Conservation (phyloP, 2,797 vertebrate genomes). For the Echeneis naucrates region DNA sequence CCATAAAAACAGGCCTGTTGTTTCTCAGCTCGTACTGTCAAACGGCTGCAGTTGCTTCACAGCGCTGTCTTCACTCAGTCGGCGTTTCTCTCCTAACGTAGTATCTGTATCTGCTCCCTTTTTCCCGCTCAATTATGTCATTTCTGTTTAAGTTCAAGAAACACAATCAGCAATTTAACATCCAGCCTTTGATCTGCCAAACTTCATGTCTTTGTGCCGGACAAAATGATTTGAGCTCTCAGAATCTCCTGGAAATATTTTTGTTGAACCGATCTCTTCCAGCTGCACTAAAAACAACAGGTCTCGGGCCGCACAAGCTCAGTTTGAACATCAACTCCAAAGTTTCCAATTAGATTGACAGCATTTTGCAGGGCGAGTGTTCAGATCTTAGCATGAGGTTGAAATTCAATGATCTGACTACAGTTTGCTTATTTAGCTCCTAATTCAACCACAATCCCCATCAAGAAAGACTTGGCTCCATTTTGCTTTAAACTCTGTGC, state of each 20-base stretch:
- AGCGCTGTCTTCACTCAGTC: slow-evolving; percentile 20
- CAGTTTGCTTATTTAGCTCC: slow-evolving; percentile 50
- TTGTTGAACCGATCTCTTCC: slow-evolving; percentile 68
- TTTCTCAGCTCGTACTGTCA: slow-evolving; percentile 37
- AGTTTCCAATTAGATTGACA: slow-evolving; percentile 72
- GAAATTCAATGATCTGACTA: slow-evolving; percentile 54
- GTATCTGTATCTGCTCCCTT: slow-evolving; percentile 18
- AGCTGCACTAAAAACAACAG: slow-evolving; percentile 74
- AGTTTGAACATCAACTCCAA: slow-evolving; percentile 58
- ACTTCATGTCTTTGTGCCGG: slow-evolving; percentile 32
- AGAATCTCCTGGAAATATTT: slow-evolving; percentile 56
- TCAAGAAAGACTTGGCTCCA: slow-evolving; percentile 55
- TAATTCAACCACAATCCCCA: slow-evolving; percentile 64
- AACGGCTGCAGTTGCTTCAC: not conserved
- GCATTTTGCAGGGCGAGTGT: slow-evolving; percentile 55
- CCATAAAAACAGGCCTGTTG: slow-evolving; percentile 61
- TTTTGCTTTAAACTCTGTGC: slow-evolving; percentile 24
- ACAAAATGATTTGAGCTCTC: slow-evolving; percentile 49
- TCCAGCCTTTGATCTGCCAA: slow-evolving; percentile 42
- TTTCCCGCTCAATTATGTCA: slow-evolving; percentile 51
- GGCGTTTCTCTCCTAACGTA: slow-evolving; percentile 2
- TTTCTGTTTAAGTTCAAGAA: slow-evolving; percentile 46
- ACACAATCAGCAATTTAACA: slow-evolving; percentile 28
- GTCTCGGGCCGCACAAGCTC: slow-evolving; percentile 53
- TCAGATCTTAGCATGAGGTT: slow-evolving; percentile 56